Evolutionary conservation across 2,888 invertebrate genomes (phyloP), one percentile per base, ranked within the genome.

Genomic region (Scaptomyza parva): DNA sequence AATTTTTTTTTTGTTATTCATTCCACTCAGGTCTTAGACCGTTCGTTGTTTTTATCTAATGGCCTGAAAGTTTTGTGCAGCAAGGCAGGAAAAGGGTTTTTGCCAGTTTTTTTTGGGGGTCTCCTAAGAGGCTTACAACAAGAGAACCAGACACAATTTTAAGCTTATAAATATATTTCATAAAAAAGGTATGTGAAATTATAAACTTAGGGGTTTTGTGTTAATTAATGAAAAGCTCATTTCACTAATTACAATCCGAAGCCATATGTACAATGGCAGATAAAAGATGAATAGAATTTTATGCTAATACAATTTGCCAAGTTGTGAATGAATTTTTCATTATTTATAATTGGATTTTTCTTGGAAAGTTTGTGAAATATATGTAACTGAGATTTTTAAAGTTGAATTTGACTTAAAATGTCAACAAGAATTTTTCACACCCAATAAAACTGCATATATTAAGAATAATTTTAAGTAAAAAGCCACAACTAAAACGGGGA

Each of bases 1-100:
- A 14, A 2, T 24, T 58, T 37, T 20, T 43, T 24, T 47, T 67
- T 47, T 40, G 44, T 7, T 40, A 5, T 40, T 20, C 20, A 20
- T 18, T 41, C 40, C 0, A 7, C 40, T 22, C 20, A 57, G 59
- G 57, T 52, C 67, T 14, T 64, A 57, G 60, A 47, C 58, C 35
- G 24, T 70, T 57, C 57, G 35, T 58, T 51, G 60, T 60, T 60
- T 69, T 61, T 79, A 67, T 86, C 79, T 82, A 79, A 82, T 75
- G 86, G 41, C 35, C 73, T 48, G 61, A 61, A 74, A 66, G 73
- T 72, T 66, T 61, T 76, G 72, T 70, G 71, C 60, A 57, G 50
- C 60, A 59, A 39, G 41, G 71, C 72, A 76, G 70, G 47, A 76
- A 73, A 72, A 76, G 60, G 76, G 72, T 54, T 64, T 43, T 35